Percentiles rank a stretch among this genome's conserved stretches.
These are phyloP conservation scores for Tiphia femorata DNA, from an alignment of 2,888 invertebrate species.

Conservation along the genomic window DNA sequence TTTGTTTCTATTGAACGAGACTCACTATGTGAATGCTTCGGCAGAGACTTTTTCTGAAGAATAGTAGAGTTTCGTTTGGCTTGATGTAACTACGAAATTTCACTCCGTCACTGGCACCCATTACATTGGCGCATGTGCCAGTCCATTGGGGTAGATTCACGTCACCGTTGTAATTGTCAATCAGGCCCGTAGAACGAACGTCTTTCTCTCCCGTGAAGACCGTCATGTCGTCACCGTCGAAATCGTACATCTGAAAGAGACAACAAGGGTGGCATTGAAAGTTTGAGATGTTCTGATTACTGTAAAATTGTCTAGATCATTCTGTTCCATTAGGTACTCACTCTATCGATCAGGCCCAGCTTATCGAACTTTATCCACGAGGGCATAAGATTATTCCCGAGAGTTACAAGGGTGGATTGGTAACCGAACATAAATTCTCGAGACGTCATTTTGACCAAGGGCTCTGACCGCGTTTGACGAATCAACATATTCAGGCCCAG, in stretches of 20 bases:
- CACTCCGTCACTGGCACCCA: slow-evolving; percentile 85
- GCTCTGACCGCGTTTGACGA: slow-evolving; percentile 76
- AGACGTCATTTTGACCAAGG: slow-evolving; percentile 85
- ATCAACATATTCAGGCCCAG: slow-evolving; percentile 81
- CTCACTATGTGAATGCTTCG: slow-evolving; percentile 83
- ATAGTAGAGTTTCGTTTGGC: slow-evolving; percentile 78
- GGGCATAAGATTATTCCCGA: slow-evolving; percentile 87
- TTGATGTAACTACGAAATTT: slow-evolving; percentile 82
- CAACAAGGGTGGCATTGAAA: slow-evolving; percentile 6
- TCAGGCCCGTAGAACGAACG: slow-evolving; percentile 75
- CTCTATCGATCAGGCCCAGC: slow-evolving; percentile 89
- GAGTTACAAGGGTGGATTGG: slow-evolving; percentile 82
- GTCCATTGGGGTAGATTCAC: slow-evolving; percentile 85
- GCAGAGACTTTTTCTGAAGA: slow-evolving; percentile 89
- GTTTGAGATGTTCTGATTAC: not conserved
- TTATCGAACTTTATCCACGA: slow-evolving; percentile 90
- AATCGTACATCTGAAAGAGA: slow-evolving; percentile 84
- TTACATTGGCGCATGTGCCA: slow-evolving; percentile 82
- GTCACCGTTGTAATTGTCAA: slow-evolving; percentile 83
- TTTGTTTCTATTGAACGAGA: slow-evolving; percentile 30
- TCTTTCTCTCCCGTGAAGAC: slow-evolving; percentile 80
- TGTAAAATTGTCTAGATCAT: not conserved
- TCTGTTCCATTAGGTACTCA: slow-evolving; percentile 70
- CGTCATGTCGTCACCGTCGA: slow-evolving; percentile 83
- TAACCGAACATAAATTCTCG: slow-evolving; percentile 92